A percentile compares a stretch with the other conserved stretches of the same genome.
Conservation (phyloP, 2,797 vertebrate species). For the Hydrolagus colliei region DNA sequence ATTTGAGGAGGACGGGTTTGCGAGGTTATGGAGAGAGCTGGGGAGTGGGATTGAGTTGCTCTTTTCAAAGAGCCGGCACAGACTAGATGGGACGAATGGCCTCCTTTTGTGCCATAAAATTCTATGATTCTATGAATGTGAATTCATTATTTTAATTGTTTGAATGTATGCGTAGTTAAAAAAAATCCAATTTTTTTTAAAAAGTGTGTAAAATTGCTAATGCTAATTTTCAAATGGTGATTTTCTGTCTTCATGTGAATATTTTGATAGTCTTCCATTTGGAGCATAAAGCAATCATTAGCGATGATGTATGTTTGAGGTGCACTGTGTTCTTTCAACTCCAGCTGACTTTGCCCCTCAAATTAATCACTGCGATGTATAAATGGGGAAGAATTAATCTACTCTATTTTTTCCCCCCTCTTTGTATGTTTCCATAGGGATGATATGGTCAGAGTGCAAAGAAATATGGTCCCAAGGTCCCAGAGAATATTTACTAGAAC, state of each 20-base stretch:
- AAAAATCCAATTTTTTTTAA: background rate
- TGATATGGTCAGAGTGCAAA: slow-evolving; percentile 98
- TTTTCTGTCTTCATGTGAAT: background rate
- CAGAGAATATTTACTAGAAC: slow-evolving; percentile 86
- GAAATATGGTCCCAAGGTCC: slow-evolving; percentile 97
- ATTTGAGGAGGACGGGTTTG: no score
- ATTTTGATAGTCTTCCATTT: background rate
- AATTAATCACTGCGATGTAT: background rate
- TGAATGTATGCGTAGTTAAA: background rate
- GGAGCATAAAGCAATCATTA: background rate
- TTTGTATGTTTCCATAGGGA: slow-evolving; percentile 58
- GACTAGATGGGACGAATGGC: no score
- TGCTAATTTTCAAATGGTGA: background rate
- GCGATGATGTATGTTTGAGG: background rate
- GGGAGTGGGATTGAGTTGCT: no score
- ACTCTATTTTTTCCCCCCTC: slow-evolving; percentile 36
- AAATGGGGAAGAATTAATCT: background rate
- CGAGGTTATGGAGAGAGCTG: no score
- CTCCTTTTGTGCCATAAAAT: no score
- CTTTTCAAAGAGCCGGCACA: no score
- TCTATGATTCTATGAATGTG: background rate
- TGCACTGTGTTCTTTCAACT: background rate
- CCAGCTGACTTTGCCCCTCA: background rate
- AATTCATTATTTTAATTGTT: no score
- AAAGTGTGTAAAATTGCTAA: background rate